Evolutionary conservation across 2,888 invertebrate species (phyloP).

Genomic region (Drosophila affinis): DNA sequence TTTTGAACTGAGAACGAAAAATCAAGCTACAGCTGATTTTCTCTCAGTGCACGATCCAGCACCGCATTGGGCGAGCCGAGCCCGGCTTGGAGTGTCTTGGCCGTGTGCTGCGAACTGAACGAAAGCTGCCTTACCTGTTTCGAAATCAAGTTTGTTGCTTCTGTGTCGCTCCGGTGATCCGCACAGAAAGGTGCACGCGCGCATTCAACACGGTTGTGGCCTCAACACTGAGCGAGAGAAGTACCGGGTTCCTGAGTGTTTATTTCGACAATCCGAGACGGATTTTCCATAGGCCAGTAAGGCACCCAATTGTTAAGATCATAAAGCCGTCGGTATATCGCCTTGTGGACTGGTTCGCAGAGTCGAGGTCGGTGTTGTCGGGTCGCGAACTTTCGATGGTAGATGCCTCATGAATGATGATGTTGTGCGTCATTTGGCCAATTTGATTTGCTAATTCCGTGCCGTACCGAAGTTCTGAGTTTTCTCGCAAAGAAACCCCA

Average conservation of each 20-base stretch:
- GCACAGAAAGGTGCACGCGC: constrained; percentile 79
- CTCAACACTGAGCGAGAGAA: constrained; percentile 8
- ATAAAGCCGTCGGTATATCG: constrained; percentile 64
- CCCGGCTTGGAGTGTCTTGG: constrained; percentile 48
- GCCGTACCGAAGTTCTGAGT: constrained; percentile 12
- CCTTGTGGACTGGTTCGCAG: constrained; percentile 4
- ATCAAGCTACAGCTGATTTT: constrained; percentile 10
- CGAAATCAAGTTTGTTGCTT: constrained; percentile 77
- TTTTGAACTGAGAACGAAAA: too few relatives aligned
- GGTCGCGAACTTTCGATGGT: constrained; percentile 9
- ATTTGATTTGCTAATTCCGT: constrained; percentile 65
- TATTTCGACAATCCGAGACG: constrained; percentile 39
- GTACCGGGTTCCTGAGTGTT: constrained; percentile 27
- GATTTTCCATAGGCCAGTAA: constrained; percentile 46
- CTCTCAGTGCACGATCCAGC: constrained; percentile 53
- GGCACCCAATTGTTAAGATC: constrained; percentile 26
- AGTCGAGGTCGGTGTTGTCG: constrained; percentile 1
- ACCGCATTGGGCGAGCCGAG: constrained; percentile 63
- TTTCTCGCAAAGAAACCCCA: constrained; percentile 54
- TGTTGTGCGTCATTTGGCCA: constrained; percentile 43
- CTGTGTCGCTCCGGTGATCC: constrained; percentile 78
- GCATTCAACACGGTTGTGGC: constrained; percentile 72
- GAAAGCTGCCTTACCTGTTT: constrained; percentile 76
- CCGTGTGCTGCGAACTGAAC: constrained; percentile 67
- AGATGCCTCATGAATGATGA: constrained; percentile 14